phyloP scores from a whole-genome alignment of 2,888 invertebrate genomes.

The Apamea anceps region DNA sequence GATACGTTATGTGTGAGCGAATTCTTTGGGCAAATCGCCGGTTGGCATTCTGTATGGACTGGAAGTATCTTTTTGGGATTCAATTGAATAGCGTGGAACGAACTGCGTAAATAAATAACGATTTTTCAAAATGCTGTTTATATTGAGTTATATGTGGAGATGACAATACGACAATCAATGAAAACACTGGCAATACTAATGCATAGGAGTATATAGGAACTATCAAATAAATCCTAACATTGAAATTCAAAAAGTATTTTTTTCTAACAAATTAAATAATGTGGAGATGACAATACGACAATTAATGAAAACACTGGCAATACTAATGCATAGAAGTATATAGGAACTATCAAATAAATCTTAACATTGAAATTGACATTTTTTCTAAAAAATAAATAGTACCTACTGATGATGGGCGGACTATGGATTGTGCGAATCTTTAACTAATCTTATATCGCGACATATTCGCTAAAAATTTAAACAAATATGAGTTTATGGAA shows the following conservation, averaged over 20 bases:
- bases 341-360: too few species aligned
- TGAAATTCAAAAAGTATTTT: too few species aligned
- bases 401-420: not conserved
- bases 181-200: not conserved
- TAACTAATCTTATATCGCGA: too few species aligned
- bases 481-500: too few species aligned
- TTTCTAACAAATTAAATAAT: not conserved
- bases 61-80: constrained; percentile 25
- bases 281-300: too few species aligned
- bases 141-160: not conserved
- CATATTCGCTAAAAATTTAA: too few species aligned
- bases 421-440: not conserved
- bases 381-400: too few species aligned
- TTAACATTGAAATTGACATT: too few species aligned
- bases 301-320: too few species aligned
- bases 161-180: not conserved
- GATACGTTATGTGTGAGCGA: constrained; percentile 38
- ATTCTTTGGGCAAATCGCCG: constrained; percentile 39
- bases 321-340: too few species aligned
- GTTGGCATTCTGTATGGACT: constrained; percentile 28
- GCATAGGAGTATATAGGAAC: not conserved
- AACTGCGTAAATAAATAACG: not conserved
- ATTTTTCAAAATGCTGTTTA: not conserved
- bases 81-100: constrained; percentile 10
- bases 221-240: not conserved